These are phyloP conservation scores for Pogonophryne albipinna DNA, from an alignment of 2,797 vertebrate species.

Conservation along the genomic window DNA sequence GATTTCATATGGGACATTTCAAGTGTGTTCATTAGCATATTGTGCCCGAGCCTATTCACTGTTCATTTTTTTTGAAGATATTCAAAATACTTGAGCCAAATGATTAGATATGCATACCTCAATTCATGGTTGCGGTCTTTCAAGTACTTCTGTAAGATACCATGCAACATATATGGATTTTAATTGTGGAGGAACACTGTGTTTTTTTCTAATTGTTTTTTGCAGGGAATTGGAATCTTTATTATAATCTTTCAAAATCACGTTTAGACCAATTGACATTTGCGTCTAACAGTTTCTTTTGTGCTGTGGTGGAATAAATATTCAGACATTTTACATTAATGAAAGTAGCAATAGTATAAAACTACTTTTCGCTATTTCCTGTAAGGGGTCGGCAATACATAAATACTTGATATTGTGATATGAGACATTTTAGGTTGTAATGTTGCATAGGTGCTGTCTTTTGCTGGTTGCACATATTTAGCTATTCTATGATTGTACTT, in stretches of 20 bases:
- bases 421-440: too few relatives aligned
- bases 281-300: constrained; percentile 19
- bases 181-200: constrained; percentile 42
- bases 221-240: constrained; percentile 18
- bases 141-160: constrained; percentile 54
- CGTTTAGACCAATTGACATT: constrained; percentile 48
- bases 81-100: constrained; percentile 78
- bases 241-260: constrained; percentile 3
- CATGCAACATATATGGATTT: constrained; percentile 51
- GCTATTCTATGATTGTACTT: too few relatives aligned
- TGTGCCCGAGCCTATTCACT: constrained; percentile 76
- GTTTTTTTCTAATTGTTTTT: constrained; percentile 17
- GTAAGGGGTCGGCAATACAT: too few relatives aligned
- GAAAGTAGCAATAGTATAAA: background rate
- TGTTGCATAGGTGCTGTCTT: too few relatives aligned
- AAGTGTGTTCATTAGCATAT: constrained; percentile 87
- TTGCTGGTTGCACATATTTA: too few relatives aligned
- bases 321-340: background rate
- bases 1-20: constrained; percentile 87
- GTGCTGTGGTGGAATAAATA: constrained; percentile 1
- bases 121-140: constrained; percentile 55
- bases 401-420: too few relatives aligned
- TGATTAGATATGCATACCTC: constrained; percentile 81
- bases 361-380: too few relatives aligned
- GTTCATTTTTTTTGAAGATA: constrained; percentile 73